Evolutionary conservation across 2,888 invertebrate genomes (phyloP).

Genomic region (Sepiola atlantica): DNA sequence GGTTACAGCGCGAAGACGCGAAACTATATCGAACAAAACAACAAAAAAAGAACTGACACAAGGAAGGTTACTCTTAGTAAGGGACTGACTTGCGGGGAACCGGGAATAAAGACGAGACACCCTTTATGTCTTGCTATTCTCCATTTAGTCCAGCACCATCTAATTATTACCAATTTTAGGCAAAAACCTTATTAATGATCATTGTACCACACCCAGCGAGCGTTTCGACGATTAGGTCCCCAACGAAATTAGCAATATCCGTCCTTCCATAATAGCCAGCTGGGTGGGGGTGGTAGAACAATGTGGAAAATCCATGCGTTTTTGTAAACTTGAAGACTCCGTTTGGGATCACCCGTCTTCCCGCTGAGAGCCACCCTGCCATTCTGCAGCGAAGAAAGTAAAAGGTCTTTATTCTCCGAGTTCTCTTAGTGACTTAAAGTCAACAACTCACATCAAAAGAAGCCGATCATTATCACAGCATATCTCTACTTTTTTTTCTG

Average conservation of each 20-base stretch:
- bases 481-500: too few relatives aligned
- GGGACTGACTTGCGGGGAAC: too few relatives aligned
- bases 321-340: background rate
- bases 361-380: too few relatives aligned
- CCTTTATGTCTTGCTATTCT: background rate
- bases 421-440: background rate
- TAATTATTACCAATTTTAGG: slow-evolving; percentile 32
- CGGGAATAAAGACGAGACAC: background rate
- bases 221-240: background rate
- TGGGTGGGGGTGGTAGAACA: background rate
- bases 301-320: background rate
- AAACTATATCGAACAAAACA: too few relatives aligned
- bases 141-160: background rate
- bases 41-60: background rate
- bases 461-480: too few relatives aligned
- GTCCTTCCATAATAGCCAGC: background rate
- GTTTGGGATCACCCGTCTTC: background rate
- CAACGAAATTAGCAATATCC: background rate
- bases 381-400: background rate
- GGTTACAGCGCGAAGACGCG: background rate
- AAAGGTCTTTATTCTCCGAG: background rate
- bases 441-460: background rate
- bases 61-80: background rate
- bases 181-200: slow-evolving; percentile 22
- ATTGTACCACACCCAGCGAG: background rate